Evolutionary conservation across 2,113 vertebrate genomes (phyloP), one percentile per base, ranked within the genome.

Genomic region (Silurus glanis): DNA sequence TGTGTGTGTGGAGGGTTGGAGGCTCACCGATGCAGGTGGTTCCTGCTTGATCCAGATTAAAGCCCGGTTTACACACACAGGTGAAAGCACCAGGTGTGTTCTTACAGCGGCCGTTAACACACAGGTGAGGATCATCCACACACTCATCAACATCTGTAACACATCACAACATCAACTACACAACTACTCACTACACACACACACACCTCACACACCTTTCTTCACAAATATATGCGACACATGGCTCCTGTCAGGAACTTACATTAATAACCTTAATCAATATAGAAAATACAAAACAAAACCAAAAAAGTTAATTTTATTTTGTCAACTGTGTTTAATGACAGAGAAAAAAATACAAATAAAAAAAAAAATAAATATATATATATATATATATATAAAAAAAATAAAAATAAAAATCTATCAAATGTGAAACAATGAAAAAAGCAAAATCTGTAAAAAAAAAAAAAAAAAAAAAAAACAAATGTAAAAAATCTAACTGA

Each of bases 81-180:
- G 94, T 91, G 93, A 97, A 98, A 89, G 96, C 96, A 80, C 97
- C 97, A 81, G 96, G 94, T 0, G 96, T 97, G 94, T 98, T 98
- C 92, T 92, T 93, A 94, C 97, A 98, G 88, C 88, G 95, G 64
- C 97, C 97, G 66, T 95, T 95, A 78, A 94, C 94, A 90, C 97
- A 98, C 86, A 96, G 93, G 78, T 93, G 91, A 5, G 92, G 94
- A 76, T 37, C 91, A 83, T 96, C 92, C 80, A 85, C 28, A 88
- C 97, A 98, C 83, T 98, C 97, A 76, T 98, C 95, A 83, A 96
- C 91, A 92, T 98, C 97, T 98, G 91, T 82, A 87, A 84, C 53
- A 79, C 75, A 37, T 37, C 9, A 79, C 4, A 59, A 53, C 47
- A 53, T n/a, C 6, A 76, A 25, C 9, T 2, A 49, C 19, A 51